These are phyloP conservation scores for Heliconius cydno DNA, from an alignment of 2,888 invertebrate species.

Conservation along the genomic window DNA sequence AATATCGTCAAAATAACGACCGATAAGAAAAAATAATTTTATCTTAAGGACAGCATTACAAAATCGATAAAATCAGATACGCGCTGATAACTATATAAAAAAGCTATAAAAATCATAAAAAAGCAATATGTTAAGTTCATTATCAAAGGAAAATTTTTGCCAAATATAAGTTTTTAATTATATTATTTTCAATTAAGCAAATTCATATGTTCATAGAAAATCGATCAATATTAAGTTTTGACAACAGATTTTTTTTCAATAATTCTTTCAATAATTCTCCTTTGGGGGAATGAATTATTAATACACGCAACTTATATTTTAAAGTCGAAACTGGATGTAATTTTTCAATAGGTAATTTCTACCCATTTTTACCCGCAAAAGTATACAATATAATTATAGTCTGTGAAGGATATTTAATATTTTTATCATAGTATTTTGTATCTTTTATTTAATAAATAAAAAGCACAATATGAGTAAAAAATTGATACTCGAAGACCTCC, in stretches of 20 bases:
- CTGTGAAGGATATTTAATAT: neutral
- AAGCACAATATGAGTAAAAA: neutral
- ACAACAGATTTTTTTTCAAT: too few species aligned
- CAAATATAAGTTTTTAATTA: neutral
- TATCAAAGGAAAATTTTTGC: neutral
- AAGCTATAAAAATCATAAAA: conserved; percentile 5
- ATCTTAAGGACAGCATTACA: neutral
- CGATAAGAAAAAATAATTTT: neutral
- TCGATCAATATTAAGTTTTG: too few species aligned
- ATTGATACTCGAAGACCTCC: conserved; percentile 44
- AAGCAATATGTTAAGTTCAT: neutral
- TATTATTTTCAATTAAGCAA: too few species aligned
- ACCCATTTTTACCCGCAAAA: too few species aligned
- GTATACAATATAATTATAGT: neutral
- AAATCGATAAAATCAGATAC: neutral
- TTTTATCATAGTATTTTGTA: neutral
- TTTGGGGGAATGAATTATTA: too few species aligned
- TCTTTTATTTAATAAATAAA: neutral
- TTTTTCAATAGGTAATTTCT: too few species aligned
- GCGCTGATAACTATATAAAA: neutral
- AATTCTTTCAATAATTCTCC: too few species aligned
- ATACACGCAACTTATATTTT: neutral
- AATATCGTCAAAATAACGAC: neutral
- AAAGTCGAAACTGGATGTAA: neutral
- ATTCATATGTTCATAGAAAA: too few species aligned